phyloP scores from a whole-genome alignment of 2,797 vertebrate species.

The Choloepus didactylus region DNA sequence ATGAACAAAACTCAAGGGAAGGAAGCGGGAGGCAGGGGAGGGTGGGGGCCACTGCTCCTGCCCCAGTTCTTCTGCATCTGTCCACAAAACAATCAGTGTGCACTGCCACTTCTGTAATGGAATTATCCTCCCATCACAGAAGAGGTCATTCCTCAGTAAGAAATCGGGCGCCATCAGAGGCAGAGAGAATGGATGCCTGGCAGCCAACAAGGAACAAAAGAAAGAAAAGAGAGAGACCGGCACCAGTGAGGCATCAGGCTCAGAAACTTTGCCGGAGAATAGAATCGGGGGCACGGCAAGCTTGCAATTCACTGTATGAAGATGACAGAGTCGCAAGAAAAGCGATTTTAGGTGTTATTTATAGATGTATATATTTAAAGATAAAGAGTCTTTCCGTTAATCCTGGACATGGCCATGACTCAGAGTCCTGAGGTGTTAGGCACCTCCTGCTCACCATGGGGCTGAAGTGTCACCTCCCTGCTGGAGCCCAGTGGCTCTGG shows the following conservation, averaged over 20 bases:
- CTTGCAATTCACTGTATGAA: rapidly evolving
- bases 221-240: background rate
- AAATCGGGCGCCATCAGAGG: background rate
- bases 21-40: rapidly evolving
- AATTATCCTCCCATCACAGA: background rate
- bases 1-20: background rate
- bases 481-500: rapidly evolving
- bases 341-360: rapidly evolving
- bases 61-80: too few relatives aligned
- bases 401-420: rapidly evolving
- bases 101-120: background rate
- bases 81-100: too few relatives aligned
- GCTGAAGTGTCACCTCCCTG: rapidly evolving
- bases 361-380: background rate
- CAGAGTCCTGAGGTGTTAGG: background rate
- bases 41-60: rapidly evolving
- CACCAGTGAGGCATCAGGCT: rapidly evolving
- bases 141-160: background rate
- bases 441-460: rapidly evolving
- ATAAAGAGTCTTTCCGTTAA: background rate
- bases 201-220: background rate
- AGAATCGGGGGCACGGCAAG: rapidly evolving
- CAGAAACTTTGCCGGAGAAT: rapidly evolving
- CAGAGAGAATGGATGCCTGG: rapidly evolving
- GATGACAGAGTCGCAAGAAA: too few relatives aligned